A percentile compares a stretch with the other conserved stretches of the same genome.
These are phyloP conservation scores for Echinometra lucunter DNA, from an alignment of 53 echinoderm and acorn worm genomes.

Conservation along the genomic window DNA sequence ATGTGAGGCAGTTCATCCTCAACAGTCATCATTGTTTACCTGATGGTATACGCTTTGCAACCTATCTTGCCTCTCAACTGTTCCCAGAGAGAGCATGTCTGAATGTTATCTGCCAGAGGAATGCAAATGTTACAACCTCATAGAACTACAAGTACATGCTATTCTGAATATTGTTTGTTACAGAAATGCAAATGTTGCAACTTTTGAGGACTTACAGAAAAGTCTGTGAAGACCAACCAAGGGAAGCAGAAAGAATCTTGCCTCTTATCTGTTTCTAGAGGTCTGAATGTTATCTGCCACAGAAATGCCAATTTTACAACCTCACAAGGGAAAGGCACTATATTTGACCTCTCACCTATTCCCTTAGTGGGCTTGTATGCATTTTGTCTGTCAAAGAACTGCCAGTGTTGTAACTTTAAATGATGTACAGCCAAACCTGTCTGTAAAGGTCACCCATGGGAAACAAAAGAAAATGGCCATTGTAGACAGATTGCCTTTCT, in stretches of 20 bases:
- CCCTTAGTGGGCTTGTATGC: too few relatives aligned
- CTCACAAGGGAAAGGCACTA: neutral
- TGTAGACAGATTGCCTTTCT: too few relatives aligned
- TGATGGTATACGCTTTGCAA: conserved; percentile 70
- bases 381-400: conserved; percentile 53
- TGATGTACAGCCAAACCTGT: neutral
- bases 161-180: conserved; percentile 67
- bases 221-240: too few relatives aligned
- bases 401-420: neutral
- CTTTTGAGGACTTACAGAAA: neutral
- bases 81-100: conserved; percentile 83
- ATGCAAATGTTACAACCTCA: conserved; percentile 30
- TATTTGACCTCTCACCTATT: too few relatives aligned
- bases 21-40: conserved; percentile 76
- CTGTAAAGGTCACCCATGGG: too few relatives aligned
- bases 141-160: neutral
- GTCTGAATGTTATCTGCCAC: conserved; percentile 68
- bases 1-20: conserved; percentile 72
- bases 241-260: neutral
- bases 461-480: too few relatives aligned
- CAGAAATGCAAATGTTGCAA: conserved; percentile 29
- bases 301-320: conserved; percentile 14
- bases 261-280: conserved; percentile 78
- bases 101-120: conserved; percentile 52
- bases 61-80: conserved; percentile 75